Percentiles rank a stretch among this genome's conserved stretches.
Evolutionary conservation across 2,797 vertebrate species (phyloP).

Genomic region (Pseudochromis fuscus): DNA sequence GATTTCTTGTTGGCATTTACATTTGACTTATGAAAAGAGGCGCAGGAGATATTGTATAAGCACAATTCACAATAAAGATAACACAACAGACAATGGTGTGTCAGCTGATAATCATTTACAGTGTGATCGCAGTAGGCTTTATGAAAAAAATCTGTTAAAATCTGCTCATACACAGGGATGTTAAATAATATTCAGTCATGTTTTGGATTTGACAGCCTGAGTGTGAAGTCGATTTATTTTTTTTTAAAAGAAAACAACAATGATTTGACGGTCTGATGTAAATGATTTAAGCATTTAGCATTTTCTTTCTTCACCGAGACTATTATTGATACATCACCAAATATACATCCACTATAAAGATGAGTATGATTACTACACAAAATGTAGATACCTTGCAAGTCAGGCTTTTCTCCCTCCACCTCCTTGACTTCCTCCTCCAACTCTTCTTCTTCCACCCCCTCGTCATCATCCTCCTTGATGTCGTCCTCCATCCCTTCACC

Average conservation of each 20-base stretch:
- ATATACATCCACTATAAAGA: neutral
- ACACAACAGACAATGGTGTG: neutral
- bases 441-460: constrained; percentile 53
- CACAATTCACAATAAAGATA: no score
- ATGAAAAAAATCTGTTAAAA: no score
- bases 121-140: neutral
- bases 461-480: constrained; percentile 70
- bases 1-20: neutral
- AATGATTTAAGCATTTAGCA: neutral
- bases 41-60: neutral
- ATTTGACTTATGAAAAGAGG: neutral
- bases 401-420: constrained; percentile 61
- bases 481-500: constrained; percentile 65
- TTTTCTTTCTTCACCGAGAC: neutral
- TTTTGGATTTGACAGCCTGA: neutral
- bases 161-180: no score
- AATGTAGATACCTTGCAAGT: constrained; percentile 72
- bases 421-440: constrained; percentile 64
- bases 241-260: constrained; percentile 10
- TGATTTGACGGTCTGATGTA: neutral
- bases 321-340: neutral
- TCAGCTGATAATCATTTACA: neutral
- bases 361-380: neutral
- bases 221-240: constrained; percentile 5
- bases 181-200: neutral